Evolutionary conservation across 2,113 vertebrate species (phyloP).

Genomic region (Calidris pugnax): DNA sequence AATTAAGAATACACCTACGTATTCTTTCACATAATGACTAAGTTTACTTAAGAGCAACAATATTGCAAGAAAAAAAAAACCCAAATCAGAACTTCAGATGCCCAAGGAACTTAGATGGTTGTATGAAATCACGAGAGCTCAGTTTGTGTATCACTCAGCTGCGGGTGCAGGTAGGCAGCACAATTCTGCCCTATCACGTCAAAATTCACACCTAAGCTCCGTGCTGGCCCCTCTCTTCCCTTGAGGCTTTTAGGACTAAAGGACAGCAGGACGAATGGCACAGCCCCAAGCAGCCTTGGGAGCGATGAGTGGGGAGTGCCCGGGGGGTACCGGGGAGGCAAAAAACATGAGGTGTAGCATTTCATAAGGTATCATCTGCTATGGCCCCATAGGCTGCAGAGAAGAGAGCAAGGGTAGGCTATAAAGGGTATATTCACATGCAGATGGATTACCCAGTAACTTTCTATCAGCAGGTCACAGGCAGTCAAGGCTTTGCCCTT

Average conservation of each 20-base stretch:
- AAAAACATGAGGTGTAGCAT: background rate
- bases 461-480: background rate
- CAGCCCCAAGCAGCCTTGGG: fast-evolving
- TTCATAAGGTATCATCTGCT: background rate
- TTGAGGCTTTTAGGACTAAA: background rate
- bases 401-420: background rate
- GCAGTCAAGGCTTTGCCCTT: background rate
- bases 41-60: background rate
- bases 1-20: background rate
- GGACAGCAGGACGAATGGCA: background rate
- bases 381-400: fast-evolving
- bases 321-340: background rate
- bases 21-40: background rate
- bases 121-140: background rate
- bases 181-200: background rate
- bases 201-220: background rate
- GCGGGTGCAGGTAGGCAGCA: background rate
- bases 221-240: background rate
- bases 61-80: background rate
- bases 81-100: background rate
- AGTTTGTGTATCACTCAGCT: background rate
- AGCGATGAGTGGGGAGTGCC: fast-evolving
- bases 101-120: background rate
- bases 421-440: background rate
- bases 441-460: background rate